A percentile compares a stretch with the other conserved stretches of the same genome.
phyloP scores from a whole-genome alignment of 2,888 invertebrate species.

The Hyles lineata region DNA sequence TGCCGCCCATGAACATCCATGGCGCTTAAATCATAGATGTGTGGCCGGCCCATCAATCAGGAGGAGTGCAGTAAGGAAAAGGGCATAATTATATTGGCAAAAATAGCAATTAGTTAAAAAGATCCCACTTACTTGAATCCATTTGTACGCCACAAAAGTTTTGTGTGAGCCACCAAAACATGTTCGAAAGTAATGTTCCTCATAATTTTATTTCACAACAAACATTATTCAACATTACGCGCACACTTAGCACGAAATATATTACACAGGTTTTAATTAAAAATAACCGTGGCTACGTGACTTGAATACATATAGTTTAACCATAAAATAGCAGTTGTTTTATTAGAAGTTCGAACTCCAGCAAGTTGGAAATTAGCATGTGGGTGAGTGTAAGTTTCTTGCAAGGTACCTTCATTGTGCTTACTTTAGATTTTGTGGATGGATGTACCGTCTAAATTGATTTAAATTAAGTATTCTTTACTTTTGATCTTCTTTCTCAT shows the following conservation, averaged over 20 bases:
- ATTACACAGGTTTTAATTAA: constrained; percentile 22
- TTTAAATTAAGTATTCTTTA: too few species aligned
- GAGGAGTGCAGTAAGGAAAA: too few species aligned
- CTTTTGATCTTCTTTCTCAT: too few species aligned
- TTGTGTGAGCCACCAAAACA: background rate
- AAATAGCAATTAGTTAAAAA: too few species aligned
- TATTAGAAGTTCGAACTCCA: constrained; percentile 20
- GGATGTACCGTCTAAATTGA: too few species aligned
- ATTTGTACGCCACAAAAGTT: background rate
- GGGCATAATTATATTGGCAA: too few species aligned
- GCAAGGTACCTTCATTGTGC: too few species aligned
- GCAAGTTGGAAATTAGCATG: constrained; percentile 16
- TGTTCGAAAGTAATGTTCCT: constrained; percentile 16
- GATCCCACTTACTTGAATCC: too few species aligned
- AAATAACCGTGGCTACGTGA: constrained; percentile 22
- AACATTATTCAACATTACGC: constrained; percentile 16
- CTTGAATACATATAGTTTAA: constrained; percentile 18
- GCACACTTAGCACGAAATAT: constrained; percentile 21
- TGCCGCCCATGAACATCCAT: too few species aligned
- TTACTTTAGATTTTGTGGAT: too few species aligned
- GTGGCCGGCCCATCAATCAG: too few species aligned
- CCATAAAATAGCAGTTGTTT: constrained; percentile 23
- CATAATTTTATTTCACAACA: constrained; percentile 7
- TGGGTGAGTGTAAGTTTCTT: background rate
- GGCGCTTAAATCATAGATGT: too few species aligned